phyloP scores from a whole-genome alignment of 2,888 invertebrate species.

The Malacosoma neustria region DNA sequence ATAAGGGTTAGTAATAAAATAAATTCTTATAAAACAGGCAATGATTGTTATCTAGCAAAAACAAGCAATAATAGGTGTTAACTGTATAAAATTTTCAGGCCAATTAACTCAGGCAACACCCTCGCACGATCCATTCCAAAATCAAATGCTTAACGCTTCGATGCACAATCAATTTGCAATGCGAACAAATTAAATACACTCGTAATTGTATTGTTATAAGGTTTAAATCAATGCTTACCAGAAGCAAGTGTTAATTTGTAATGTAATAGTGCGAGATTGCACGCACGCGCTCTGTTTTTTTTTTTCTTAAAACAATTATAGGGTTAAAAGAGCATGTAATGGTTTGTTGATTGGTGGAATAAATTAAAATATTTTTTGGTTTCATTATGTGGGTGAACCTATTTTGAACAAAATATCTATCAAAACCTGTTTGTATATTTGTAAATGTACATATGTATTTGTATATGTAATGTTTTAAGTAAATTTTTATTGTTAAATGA shows the following conservation, averaged over 20 bases:
- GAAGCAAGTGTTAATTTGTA: conserved; percentile 6
- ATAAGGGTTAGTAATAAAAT: background rate
- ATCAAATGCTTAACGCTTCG: conserved; percentile 33
- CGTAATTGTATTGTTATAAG: conserved; percentile 5
- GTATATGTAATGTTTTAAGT: too few species aligned
- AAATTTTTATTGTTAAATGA: too few species aligned
- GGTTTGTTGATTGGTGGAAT: conserved; percentile 37
- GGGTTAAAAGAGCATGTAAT: conserved; percentile 56
- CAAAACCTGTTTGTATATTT: too few species aligned
- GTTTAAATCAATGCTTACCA: conserved; percentile 7
- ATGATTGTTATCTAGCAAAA: conserved; percentile 10
- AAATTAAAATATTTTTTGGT: conserved; percentile 23
- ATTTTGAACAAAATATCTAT: too few species aligned
- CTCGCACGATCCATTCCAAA: conserved; percentile 36
- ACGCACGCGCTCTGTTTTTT: conserved; percentile 26
- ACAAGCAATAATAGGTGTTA: conserved; percentile 32
- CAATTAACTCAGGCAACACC: conserved; percentile 38
- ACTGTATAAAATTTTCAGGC: conserved; percentile 39
- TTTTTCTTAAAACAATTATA: conserved; percentile 45
- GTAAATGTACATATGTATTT: too few species aligned
- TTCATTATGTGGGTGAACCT: too few species aligned
- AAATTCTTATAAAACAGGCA: background rate
- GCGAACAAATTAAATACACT: background rate
- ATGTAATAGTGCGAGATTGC: conserved; percentile 23
- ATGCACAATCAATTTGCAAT: conserved; percentile 12